Base-by-base conservation (phyloP, 2,888 invertebrate genomes). In the Cephalotes varians region DNA sequence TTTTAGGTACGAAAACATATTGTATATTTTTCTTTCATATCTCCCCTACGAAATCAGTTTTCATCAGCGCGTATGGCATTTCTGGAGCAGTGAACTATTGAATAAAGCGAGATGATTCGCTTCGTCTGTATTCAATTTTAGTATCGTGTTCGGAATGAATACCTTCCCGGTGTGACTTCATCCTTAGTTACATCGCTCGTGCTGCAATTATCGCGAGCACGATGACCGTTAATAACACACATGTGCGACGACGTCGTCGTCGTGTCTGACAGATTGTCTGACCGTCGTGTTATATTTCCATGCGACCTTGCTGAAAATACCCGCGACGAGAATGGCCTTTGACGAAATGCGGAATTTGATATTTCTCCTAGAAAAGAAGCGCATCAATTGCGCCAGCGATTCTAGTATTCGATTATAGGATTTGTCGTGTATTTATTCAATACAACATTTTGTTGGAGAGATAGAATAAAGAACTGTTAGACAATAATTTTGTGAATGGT, bases 231-330 rank as follows among this genome's bases (percentile, higher is more conserved):
- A 85, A 79, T 76, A 82, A 83, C 58, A 82, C 60, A 49, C 74
- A 82, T 60, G n/a, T 54, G 44, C n/a, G 31, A 56, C n/a, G 47
- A 49, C 49, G 87, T 81, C 87, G 86, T 76, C 67, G 60, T 64
- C 65, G 37, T 69, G 88, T 88, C 86, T 84, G 83, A 86, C 80
- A 47, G 65, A 84, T 87, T 56, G 82, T 88, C 88, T 86, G 79
- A 81, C 31, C 62, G 58, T 31, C 62, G 72, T 31, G 15, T 47
- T 71, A 62, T 80, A 81, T 74, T 80, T 65, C 62, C 72, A 60
- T 71, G 56, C 49, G 65, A 83, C 79, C 88, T 71, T 40, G 80
- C 87, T 86, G 73, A 86, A 87, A 88, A 88, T 88, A 86, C 31
- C n/a, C 56, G 58, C 60, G 58, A 69, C 60, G 60, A 77, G 77